Base-by-base conservation (phyloP, 1,140 invertebrate genomes). In the Solen grandis region DNA sequence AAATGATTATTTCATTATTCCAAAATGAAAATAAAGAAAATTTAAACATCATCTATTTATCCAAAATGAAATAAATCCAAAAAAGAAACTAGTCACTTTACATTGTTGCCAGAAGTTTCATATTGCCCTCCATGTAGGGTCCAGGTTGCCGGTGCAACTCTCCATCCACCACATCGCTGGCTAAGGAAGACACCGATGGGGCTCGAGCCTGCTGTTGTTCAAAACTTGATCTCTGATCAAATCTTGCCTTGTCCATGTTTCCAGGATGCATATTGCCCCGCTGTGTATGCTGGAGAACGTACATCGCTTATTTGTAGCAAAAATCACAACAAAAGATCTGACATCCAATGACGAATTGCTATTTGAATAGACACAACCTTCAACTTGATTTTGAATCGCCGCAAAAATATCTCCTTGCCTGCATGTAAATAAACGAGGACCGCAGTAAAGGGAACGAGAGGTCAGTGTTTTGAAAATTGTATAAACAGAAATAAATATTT, bases 81-180 rank as follows among this genome's bases (percentile, higher is more conserved):
- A n/a, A n/a, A n/a, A n/a, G n/a, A n/a, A n/a, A n/a, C n/a, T n/a
- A n/a, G n/a, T n/a, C n/a, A n/a, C 63, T 66, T 65, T 72, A 80
- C 77, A 80, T 68, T 13, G 77, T 80, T 25, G 66, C 66, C 10
- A 80, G 57, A 5, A 80, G 77, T 73, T 80, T 80, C 68, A 80
- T 72, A 52, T 80, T 70, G 16, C 77, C 77, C 54, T 72, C 77
- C 16, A 80, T 41, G 27, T 80, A 80, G 38, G 77, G 77, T 38
- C 66, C 68, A 13, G 33, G 50, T 2, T 50, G 57, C 10, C 41
- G 22, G 16, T 31, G 4, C 14, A 33, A 35, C 22, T 27, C 46
- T 2, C n/a, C 5, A 46, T 63, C 41, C 4, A 38, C 60, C 2
- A 25, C 31, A 13, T 46, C 54, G 27, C 22, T 16, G 13, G 52